Conservation (phyloP, 2,797 vertebrate genomes). For the Falco novaeseelandiae region DNA sequence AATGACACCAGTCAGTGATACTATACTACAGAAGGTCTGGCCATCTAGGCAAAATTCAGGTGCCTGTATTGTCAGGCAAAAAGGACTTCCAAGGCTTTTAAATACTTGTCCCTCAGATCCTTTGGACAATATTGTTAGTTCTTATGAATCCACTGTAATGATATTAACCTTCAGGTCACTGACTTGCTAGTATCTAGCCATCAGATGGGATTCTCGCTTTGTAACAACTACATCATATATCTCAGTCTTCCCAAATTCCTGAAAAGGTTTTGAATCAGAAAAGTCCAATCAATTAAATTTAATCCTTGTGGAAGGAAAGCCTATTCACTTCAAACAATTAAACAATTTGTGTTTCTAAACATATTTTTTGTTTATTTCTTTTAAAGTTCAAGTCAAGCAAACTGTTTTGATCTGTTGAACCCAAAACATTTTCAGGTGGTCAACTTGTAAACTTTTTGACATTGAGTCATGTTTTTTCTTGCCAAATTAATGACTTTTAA, state of each 20-base stretch:
- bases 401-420: slow-evolving; percentile 25
- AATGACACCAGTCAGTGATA: not conserved
- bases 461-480: not conserved
- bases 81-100: not conserved
- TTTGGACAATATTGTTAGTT: not conserved
- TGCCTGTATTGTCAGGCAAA: not conserved
- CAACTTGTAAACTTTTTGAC: not conserved
- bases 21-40: not conserved
- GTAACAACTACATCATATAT: not conserved
- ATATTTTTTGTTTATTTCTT: slow-evolving; percentile 9
- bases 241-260: not conserved
- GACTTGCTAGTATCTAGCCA: not conserved
- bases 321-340: not conserved
- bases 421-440: slow-evolving; percentile 31
- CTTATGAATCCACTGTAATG: not conserved
- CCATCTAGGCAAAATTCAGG: not conserved
- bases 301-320: not conserved
- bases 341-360: not conserved
- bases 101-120: not conserved
- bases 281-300: not conserved
- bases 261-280: not conserved
- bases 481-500: not conserved
- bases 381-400: slow-evolving; percentile 14
- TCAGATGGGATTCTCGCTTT: not conserved
- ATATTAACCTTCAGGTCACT: not conserved